A percentile compares a stretch with the other conserved stretches of the same genome.
phyloP scores from a whole-genome alignment of 2,797 vertebrate genomes.

The Calcarius lapponicus region DNA sequence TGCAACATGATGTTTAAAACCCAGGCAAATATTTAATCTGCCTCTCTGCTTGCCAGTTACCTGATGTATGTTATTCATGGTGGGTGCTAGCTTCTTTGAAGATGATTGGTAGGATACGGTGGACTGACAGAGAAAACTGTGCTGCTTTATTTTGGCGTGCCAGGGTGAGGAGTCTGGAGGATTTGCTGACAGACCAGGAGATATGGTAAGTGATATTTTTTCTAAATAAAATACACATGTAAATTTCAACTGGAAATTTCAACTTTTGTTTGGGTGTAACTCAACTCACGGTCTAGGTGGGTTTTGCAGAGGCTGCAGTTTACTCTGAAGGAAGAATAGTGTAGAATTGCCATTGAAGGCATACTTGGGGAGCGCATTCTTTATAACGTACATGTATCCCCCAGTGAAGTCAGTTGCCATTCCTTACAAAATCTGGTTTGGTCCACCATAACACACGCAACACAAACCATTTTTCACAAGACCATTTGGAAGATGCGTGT shows the following conservation, averaged over 20 bases:
- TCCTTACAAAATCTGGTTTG: not conserved
- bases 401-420: not conserved
- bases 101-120: constrained; percentile 94
- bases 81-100: constrained; percentile 97
- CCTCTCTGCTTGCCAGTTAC: constrained; percentile 81
- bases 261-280: not conserved
- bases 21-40: not conserved
- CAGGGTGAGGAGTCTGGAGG: constrained; percentile 98
- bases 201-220: constrained; percentile 83
- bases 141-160: constrained; percentile 92
- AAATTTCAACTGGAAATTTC: not conserved
- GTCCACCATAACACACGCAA: not conserved
- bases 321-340: not conserved
- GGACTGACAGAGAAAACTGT: constrained; percentile 95
- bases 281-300: not conserved
- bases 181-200: constrained; percentile 95
- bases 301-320: not conserved
- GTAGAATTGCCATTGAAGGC: not conserved
- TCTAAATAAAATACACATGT: not conserved
- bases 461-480: not conserved
- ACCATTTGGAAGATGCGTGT: not conserved
- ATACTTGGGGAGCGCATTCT: fast-evolving
- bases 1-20: not conserved
- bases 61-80: constrained; percentile 98
- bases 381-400: not conserved